phyloP scores from a whole-genome alignment of 2,113 vertebrate species.

The Odontophorus gujanensis region DNA sequence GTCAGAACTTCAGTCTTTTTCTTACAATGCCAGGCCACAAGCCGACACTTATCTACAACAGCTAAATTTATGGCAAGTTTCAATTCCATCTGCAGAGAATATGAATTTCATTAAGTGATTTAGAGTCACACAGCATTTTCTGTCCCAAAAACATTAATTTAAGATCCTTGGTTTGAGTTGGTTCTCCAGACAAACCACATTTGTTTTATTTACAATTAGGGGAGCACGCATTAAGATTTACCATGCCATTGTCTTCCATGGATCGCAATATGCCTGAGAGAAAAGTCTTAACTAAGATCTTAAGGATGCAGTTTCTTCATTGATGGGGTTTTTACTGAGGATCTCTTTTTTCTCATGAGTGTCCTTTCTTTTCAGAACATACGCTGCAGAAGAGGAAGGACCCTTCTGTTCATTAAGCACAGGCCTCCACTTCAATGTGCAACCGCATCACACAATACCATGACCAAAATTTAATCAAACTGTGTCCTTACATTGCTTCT shows the following conservation, averaged over 20 bases:
- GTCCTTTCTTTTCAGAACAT: neutral
- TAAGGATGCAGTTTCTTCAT: neutral
- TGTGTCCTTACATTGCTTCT: neutral
- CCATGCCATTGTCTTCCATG: neutral
- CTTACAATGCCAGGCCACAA: neutral
- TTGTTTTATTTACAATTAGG: neutral
- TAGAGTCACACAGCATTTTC: neutral
- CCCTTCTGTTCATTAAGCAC: neutral
- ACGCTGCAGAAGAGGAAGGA: neutral
- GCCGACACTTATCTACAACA: neutral
- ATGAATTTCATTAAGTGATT: neutral
- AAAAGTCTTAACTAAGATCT: neutral
- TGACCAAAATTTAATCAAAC: conserved; percentile 7
- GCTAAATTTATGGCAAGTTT: neutral
- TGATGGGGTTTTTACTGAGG: neutral
- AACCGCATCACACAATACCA: neutral
- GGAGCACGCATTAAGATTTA: neutral
- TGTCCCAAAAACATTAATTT: neutral
- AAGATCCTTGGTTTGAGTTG: neutral
- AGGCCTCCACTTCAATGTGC: neutral
- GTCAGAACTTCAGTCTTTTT: neutral
- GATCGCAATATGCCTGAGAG: neutral
- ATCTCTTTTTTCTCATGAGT: neutral
- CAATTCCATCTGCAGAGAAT: neutral
- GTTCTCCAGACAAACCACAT: neutral